phyloP scores from a whole-genome alignment of 2,797 vertebrate genomes.

The Eutrigla gurnardus region DNA sequence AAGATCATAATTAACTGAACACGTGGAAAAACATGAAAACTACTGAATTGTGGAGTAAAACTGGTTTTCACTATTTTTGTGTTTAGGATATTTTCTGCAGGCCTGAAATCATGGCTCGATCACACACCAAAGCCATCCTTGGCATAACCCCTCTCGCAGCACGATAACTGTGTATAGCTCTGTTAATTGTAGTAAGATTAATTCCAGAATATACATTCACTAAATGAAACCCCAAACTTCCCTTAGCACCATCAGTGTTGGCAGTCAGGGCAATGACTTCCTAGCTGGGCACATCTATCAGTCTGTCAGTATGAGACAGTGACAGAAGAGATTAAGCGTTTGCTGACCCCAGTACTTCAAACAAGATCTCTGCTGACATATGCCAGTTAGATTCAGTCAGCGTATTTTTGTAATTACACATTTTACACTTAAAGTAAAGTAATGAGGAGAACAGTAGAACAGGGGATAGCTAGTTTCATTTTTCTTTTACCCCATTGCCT shows the following conservation, averaged over 20 bases:
- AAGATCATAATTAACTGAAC: no score
- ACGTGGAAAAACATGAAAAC: no score
- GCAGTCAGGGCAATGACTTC: slow-evolving; percentile 35
- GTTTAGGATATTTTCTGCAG: no score
- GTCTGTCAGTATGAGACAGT: slow-evolving; percentile 61
- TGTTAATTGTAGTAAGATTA: neutral
- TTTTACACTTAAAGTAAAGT: slow-evolving; percentile 6
- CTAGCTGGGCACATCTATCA: slow-evolving; percentile 54
- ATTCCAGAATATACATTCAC: neutral
- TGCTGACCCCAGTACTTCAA: slow-evolving; percentile 66
- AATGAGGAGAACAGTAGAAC: neutral
- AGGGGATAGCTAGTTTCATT: neutral
- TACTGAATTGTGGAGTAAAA: no score
- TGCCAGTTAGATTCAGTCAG: slow-evolving; percentile 55
- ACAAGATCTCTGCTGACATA: slow-evolving; percentile 70
- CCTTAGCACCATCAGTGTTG: slow-evolving; percentile 11
- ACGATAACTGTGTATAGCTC: neutral
- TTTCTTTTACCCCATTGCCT: neutral
- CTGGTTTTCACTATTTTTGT: no score
- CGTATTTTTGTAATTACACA: slow-evolving; percentile 1
- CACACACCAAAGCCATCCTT: no score
- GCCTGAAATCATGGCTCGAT: no score
- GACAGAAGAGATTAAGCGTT: slow-evolving; percentile 64
- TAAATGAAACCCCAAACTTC: neutral
- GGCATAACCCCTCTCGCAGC: no score